Conservation (phyloP, 2,888 invertebrate species). For the Drosophila recens region DNA sequence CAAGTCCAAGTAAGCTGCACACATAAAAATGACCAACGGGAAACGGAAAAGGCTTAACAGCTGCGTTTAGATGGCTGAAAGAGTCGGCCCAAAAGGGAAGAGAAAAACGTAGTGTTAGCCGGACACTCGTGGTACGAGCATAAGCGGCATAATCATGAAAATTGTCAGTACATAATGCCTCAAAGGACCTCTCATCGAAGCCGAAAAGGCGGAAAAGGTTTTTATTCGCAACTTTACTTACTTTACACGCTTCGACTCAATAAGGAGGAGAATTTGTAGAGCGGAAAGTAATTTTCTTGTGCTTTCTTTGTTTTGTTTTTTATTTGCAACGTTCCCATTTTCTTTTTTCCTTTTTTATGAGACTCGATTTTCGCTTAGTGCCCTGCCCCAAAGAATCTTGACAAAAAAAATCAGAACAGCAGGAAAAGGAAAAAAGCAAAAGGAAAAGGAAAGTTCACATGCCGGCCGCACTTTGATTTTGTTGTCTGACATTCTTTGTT, state of each 20-base stretch:
- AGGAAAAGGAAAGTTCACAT: conserved; percentile 61
- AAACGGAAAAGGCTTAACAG: conserved; percentile 81
- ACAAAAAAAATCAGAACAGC: conserved; percentile 14
- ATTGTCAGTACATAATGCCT: conserved; percentile 81
- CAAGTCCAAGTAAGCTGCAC: conserved; percentile 67
- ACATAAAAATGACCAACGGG: conserved; percentile 64
- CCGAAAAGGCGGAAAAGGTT: conserved; percentile 73
- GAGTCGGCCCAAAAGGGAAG: conserved; percentile 17
- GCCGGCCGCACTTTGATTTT: conserved; percentile 75
- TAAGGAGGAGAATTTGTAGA: conserved; percentile 60
- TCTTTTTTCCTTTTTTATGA: conserved; percentile 53
- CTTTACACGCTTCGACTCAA: conserved; percentile 76
- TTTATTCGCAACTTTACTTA: conserved; percentile 78
- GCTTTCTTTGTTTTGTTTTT: conserved; percentile 63
- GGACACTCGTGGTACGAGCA: conserved; percentile 56
- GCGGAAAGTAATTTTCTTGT: conserved; percentile 79
- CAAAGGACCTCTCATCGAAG: conserved; percentile 71
- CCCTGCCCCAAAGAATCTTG: conserved; percentile 30
- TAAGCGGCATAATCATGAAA: conserved; percentile 79
- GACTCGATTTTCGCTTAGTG: conserved; percentile 63
- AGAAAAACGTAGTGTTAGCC: conserved; percentile 32
- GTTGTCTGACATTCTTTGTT: conserved; percentile 62
- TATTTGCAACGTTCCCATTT: conserved; percentile 62
- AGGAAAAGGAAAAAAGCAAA: conserved; percentile 20
- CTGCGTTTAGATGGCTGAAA: conserved; percentile 70